phyloP scores from a whole-genome alignment of 2,113 vertebrate species.

The Onychostoma macrolepis region DNA sequence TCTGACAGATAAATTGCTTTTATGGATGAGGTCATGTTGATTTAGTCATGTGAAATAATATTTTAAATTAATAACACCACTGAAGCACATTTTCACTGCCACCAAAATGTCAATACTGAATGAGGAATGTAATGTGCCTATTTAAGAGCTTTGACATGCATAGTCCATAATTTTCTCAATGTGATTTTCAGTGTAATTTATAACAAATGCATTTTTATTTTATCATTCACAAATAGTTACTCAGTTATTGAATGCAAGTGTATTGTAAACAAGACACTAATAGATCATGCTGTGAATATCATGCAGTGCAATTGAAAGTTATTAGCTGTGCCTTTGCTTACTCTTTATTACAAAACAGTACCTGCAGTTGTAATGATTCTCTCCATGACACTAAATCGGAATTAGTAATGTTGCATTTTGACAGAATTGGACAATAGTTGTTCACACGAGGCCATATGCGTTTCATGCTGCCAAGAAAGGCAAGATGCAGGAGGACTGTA shows the following conservation, averaged over 20 bases:
- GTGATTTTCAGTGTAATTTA: background rate
- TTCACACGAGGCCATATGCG: slow-evolving; percentile 19
- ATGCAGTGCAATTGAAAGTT: background rate
- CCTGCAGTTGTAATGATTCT: background rate
- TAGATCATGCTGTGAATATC: background rate
- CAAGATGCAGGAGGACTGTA: slow-evolving; percentile 13
- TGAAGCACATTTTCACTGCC: background rate
- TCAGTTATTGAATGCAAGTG: background rate
- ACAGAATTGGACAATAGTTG: slow-evolving; percentile 11
- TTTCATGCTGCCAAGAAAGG: slow-evolving; percentile 22
- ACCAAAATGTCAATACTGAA: background rate
- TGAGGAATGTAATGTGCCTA: background rate
- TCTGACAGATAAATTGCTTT: background rate
- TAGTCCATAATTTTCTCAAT: background rate
- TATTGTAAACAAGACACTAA: background rate
- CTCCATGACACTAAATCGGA: slow-evolving; percentile 14
- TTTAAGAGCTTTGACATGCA: background rate
- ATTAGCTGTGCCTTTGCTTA: background rate
- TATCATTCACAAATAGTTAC: background rate
- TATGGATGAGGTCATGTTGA: background rate
- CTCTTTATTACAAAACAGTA: background rate
- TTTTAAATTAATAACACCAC: background rate
- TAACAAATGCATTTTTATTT: background rate
- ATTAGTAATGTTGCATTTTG: background rate
- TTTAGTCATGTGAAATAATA: background rate